Percentiles rank a stretch among this genome's conserved stretches.
Evolutionary conservation across 2,888 invertebrate species (phyloP).

Genomic region (Napeogenes sylphis): DNA sequence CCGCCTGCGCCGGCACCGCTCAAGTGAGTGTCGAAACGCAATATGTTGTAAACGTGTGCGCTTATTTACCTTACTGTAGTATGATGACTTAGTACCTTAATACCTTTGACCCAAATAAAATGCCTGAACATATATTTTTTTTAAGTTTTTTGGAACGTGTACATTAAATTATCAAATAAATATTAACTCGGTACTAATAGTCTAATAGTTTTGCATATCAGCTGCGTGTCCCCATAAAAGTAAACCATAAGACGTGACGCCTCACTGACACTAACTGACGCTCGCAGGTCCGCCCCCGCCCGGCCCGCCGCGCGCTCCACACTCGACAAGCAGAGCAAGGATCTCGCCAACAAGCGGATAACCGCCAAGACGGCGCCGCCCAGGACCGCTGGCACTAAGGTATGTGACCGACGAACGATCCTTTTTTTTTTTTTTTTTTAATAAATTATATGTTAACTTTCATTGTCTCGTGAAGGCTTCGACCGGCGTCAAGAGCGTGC

Average conservation of each 20-base stretch:
- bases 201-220: too few species aligned
- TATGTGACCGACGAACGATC: slow-evolving; percentile 28
- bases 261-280: neutral
- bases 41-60: neutral
- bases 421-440: neutral
- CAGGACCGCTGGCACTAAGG: slow-evolving; percentile 62
- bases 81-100: too few species aligned
- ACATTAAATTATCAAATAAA: too few species aligned
- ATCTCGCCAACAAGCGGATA: slow-evolving; percentile 83
- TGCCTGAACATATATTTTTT: too few species aligned
- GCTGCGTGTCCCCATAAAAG: too few species aligned
- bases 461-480: slow-evolving; percentile 40
- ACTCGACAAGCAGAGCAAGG: slow-evolving; percentile 81
- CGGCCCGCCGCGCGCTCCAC: slow-evolving; percentile 42
- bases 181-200: too few species aligned
- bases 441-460: neutral
- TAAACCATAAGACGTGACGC: too few species aligned
- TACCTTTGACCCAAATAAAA: too few species aligned
- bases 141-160: too few species aligned
- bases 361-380: slow-evolving; percentile 72
- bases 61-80: too few species aligned
- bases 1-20: slow-evolving; percentile 31
- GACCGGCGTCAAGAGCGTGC: slow-evolving; percentile 44
- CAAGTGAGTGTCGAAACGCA: slow-evolving; percentile 39
- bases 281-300: slow-evolving; percentile 45